phyloP scores from a whole-genome alignment of 2,113 vertebrate species.

The Vombatus ursinus region DNA sequence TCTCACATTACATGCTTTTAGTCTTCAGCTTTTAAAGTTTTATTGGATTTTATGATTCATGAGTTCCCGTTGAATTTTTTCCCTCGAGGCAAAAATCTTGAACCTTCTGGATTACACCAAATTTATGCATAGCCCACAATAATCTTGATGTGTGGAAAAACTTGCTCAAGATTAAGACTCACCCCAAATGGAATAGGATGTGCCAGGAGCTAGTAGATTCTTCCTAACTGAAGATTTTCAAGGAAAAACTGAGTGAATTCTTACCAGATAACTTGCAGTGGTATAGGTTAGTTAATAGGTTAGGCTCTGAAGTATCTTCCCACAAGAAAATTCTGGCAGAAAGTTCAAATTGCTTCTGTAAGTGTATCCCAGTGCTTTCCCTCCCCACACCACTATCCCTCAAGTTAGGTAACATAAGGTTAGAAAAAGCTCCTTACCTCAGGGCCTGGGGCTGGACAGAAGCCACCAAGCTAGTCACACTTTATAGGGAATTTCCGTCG shows the following conservation, averaged over 20 bases:
- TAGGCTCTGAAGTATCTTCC: background rate
- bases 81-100: background rate
- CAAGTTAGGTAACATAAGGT: background rate
- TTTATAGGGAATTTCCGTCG: background rate
- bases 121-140: background rate
- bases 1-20: background rate
- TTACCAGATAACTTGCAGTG: too few species aligned
- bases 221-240: background rate
- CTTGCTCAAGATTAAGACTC: background rate
- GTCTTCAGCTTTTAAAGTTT: background rate
- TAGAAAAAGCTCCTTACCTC: background rate
- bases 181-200: background rate
- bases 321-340: background rate
- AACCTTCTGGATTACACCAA: background rate
- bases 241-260: background rate
- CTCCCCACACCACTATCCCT: background rate
- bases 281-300: background rate
- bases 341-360: background rate
- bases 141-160: background rate
- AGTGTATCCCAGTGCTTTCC: background rate
- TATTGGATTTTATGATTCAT: background rate
- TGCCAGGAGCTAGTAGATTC: background rate
- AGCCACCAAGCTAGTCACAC: background rate
- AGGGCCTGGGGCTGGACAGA: background rate
- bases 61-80: background rate